These are phyloP conservation scores for Stenurella melanura DNA, from an alignment of 2,888 invertebrate species.

Conservation along the genomic window DNA sequence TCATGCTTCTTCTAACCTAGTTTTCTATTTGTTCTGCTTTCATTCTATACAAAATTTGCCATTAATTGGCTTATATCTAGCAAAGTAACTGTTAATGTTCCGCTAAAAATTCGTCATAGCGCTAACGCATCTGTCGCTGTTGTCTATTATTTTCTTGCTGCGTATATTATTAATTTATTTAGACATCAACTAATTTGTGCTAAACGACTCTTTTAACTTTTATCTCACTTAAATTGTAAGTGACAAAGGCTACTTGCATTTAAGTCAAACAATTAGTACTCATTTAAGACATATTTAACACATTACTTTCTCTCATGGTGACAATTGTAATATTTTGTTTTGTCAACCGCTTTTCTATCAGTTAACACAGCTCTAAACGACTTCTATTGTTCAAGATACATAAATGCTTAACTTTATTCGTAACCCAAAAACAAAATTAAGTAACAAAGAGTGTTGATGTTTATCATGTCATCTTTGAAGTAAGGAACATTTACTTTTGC, in stretches of 20 bases:
- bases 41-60: neutral
- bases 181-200: conserved; percentile 18
- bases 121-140: conserved; percentile 11
- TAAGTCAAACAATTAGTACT: neutral
- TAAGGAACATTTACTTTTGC: no score
- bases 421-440: neutral
- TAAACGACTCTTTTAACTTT: conserved; percentile 9
- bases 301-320: neutral
- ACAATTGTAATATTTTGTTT: neutral
- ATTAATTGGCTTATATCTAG: neutral
- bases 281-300: neutral
- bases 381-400: neutral
- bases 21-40: neutral
- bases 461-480: no score
- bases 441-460: neutral
- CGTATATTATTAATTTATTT: conserved; percentile 19
- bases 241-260: conserved; percentile 4
- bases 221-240: conserved; percentile 17
- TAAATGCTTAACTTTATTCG: neutral
- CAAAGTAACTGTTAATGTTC: conserved; percentile 14
- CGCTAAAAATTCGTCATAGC: neutral
- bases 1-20: neutral
- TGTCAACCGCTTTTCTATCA: neutral
- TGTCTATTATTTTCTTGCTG: neutral
- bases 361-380: neutral